Evolutionary conservation across 2,888 invertebrate species (phyloP).

Genomic region (Geotrupes spiniger): DNA sequence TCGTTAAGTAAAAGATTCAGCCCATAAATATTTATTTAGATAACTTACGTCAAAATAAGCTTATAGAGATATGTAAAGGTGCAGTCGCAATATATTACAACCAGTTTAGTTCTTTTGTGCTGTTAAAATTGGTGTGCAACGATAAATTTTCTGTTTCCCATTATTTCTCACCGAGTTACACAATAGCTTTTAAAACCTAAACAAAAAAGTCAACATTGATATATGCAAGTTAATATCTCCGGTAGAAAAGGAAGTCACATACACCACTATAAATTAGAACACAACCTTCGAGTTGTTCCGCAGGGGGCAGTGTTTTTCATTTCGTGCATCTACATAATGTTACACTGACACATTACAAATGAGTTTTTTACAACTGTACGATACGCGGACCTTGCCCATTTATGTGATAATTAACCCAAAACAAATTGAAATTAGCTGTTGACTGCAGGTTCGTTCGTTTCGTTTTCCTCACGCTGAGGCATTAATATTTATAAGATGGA

Average conservation of each 20-base stretch:
- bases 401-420: conserved; percentile 42
- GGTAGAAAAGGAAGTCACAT: conserved; percentile 37
- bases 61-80: no score
- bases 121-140: background rate
- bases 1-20: no score
- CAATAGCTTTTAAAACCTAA: conserved; percentile 2
- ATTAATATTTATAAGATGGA: conserved; percentile 28
- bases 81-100: no score
- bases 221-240: conserved; percentile 28
- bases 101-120: background rate
- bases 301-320: conserved; percentile 42
- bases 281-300: conserved; percentile 31
- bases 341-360: conserved; percentile 34
- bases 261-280: conserved; percentile 40
- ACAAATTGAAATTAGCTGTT: conserved; percentile 44
- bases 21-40: no score
- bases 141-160: background rate
- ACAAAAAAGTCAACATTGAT: conserved; percentile 2
- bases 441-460: conserved; percentile 34
- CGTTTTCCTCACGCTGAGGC: conserved; percentile 29
- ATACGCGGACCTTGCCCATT: conserved; percentile 36
- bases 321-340: conserved; percentile 41
- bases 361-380: conserved; percentile 34
- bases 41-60: no score
- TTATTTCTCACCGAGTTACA: background rate